Base-by-base conservation (phyloP, 2,888 invertebrate species). In the Orchesella flavescens region DNA sequence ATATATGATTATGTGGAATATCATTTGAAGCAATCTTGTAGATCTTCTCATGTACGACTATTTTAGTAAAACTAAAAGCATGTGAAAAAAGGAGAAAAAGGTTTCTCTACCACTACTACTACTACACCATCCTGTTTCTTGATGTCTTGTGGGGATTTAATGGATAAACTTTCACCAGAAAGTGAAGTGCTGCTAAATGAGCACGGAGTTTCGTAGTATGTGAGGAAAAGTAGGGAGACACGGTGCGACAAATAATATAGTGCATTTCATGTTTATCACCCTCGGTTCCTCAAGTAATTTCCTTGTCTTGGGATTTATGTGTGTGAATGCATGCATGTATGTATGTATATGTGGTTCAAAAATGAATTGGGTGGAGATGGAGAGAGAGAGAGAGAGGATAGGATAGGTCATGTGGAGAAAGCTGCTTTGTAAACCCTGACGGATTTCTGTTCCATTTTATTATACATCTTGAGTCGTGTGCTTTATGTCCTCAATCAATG, bases 251-350 rank as follows among this genome's bases (percentile, higher is more conserved):
- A 63, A 71, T 78, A 71, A 78, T 34, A 34, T 34, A 79, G 66
- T 79, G 78, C 78, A 79, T 79, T 79, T 79, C 71, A 79, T 59
- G 68, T 66, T 77, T 77, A 69, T 59, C 69, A 59, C 69, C 19
- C 59, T 69, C 44, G 2, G 44, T 21, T 59, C 49, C 53, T 23
- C 23, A 10, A 69, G 49, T 46, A 66, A 46, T 66, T 46, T 34
- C 24, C 17, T 57, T 17, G n/a, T 59, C 61, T 61, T 61, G 43
- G 49, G 10, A 19, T 7, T 34, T 19, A n/a, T 53, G 5, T 69
- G 17, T 69, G 69, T 13, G 12, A 5, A 10, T 57, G 24, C 15
- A 1, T 24, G n/a, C 1, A n/a, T 57, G 12, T 19, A 10, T 57
- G 24, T 24, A 1, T 24, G n/a, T 7, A n/a, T 57, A 19, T 74